Evolutionary conservation across 1,140 invertebrate species (phyloP).

Genomic region (Hyphantria cunea): DNA sequence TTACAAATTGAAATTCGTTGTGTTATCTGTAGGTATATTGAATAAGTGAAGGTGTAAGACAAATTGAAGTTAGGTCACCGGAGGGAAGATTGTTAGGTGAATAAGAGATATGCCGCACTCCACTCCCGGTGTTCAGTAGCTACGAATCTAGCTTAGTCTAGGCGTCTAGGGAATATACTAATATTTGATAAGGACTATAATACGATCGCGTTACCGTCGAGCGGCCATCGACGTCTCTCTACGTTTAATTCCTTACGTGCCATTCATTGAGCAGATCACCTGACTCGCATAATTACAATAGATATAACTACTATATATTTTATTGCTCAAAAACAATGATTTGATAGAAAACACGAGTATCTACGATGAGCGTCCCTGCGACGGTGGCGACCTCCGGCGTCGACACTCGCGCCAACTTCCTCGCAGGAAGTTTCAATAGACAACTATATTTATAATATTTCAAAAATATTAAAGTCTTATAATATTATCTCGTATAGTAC

Average conservation of each 20-base stretch:
- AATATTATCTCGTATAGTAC: constrained; percentile 43
- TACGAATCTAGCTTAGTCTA: constrained; percentile 59
- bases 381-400: too few species aligned
- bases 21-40: too few species aligned
- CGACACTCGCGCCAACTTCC: constrained; percentile 30
- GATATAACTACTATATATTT: constrained; percentile 44
- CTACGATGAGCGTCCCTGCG: background rate
- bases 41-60: too few species aligned
- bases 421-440: constrained; percentile 48
- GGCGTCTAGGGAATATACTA: constrained; percentile 52
- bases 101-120: constrained; percentile 26
- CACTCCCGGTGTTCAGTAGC: constrained; percentile 37
- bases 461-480: constrained; percentile 69
- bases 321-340: constrained; percentile 59
- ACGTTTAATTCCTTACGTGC: constrained; percentile 77
- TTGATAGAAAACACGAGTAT: constrained; percentile 28
- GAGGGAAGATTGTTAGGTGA: background rate
- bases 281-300: constrained; percentile 47
- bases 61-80: too few species aligned
- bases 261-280: constrained; percentile 59
- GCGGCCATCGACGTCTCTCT: constrained; percentile 43
- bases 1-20: too few species aligned
- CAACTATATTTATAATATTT: constrained; percentile 55
- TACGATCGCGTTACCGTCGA: constrained; percentile 34
- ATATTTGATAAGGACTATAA: constrained; percentile 46